phyloP scores from a whole-genome alignment of 2,797 vertebrate genomes.

The Mus caroli region DNA sequence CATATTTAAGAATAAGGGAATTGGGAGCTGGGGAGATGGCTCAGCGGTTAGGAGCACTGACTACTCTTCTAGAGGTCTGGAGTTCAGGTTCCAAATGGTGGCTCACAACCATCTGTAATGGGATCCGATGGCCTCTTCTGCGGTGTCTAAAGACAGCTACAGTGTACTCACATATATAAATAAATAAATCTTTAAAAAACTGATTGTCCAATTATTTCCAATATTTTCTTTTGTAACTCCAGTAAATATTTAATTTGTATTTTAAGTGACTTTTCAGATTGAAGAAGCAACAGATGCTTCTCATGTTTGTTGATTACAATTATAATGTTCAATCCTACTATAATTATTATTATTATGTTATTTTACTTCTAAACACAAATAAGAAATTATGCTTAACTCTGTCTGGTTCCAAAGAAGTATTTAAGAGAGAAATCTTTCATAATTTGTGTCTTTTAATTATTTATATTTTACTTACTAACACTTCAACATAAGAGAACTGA shows the following conservation, averaged over 20 bases:
- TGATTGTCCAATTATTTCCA: neutral
- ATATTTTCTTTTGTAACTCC: neutral
- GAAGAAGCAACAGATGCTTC: neutral
- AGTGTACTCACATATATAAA: neutral
- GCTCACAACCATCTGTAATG: neutral
- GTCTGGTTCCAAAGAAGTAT: neutral
- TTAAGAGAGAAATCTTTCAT: neutral
- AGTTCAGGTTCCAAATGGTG: neutral
- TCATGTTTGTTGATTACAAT: neutral
- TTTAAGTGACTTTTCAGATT: neutral
- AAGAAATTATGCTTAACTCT: neutral
- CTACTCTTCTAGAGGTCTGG: neutral
- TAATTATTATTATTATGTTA: neutral
- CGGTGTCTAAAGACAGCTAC: neutral
- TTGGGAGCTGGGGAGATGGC: neutral
- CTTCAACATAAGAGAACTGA: neutral
- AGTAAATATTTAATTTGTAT: neutral
- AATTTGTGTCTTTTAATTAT: neutral
- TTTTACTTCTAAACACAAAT: neutral
- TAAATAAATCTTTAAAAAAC: neutral
- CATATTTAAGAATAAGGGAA: neutral
- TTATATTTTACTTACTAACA: constrained; percentile 20
- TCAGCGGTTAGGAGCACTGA: neutral
- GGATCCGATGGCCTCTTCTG: neutral
- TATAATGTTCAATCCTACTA: neutral